Base-by-base conservation (phyloP, 2,113 vertebrate species). In the Leucoraja erinaceus region DNA sequence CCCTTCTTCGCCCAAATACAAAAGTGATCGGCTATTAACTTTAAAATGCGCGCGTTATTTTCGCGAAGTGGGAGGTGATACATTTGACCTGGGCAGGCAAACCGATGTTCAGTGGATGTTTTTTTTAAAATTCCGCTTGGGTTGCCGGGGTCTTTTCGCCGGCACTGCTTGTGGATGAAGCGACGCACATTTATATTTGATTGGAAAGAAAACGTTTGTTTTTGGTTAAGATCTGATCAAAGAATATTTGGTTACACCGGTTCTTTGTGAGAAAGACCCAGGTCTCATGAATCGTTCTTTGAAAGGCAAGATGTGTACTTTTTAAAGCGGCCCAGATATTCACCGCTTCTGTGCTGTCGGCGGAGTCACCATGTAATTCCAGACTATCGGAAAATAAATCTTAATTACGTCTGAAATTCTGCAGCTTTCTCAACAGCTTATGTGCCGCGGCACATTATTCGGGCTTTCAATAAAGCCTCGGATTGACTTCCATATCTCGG, bases 341-440 rank as follows among this genome's bases (percentile, higher is more conserved):
- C 79, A 56, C 79, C 12, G 8, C 63, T 25, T 22, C 78, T 56
- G 38, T 8, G 10, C 61, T 63, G 25, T 25, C 2, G 25, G 9
- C 81, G 0, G 81, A 61, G 81, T 22, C 59, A 4, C 5, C 20
- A 66, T 70, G 88, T 91, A 72, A 90, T 90, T 47, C 86, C 86
- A 90, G 63, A 90, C 86, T 90, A 90, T 90, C 66, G 61, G 33
- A 47, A 47, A 68, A 91, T 12, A 11, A 70, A 91, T 91, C 88
- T 91, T 91, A 91, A 91, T 91, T 38, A 68, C 12, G 33, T 91
- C 20, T 72, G 9, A 91, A 38, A 47, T 22, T 70, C 20, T 33
- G 59, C 86, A 90, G 86, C 86, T 70, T 88, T 66, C 10, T 0
- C 81, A 59, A 25, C 56, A 22, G 14, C 20, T 47, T 68, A 5